A percentile compares a stretch with the other conserved stretches of the same genome.
phyloP scores from a whole-genome alignment of 2,888 invertebrate species.

The Acleris literana region DNA sequence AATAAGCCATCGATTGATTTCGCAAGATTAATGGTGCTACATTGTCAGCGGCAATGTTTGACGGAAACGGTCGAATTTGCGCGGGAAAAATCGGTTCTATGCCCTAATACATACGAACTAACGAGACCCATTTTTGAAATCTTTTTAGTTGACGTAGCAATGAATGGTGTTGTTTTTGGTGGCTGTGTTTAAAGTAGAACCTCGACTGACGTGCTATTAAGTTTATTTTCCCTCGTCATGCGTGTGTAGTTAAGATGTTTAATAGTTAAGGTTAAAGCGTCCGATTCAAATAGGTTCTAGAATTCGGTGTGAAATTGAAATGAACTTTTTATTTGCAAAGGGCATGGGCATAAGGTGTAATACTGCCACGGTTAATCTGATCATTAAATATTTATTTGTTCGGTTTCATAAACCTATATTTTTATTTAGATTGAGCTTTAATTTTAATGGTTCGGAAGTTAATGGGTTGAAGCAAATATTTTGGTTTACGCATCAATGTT shows the following conservation, averaged over 20 bases:
- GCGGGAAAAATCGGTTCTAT: conserved; percentile 71
- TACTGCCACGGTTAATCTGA: conserved; percentile 57
- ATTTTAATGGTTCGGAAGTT: conserved; percentile 48
- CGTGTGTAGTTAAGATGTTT: conserved; percentile 40
- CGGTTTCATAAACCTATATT: conserved; percentile 63
- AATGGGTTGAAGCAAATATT: conserved; percentile 56
- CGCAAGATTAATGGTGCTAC: conserved; percentile 82
- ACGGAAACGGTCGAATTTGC: conserved; percentile 65
- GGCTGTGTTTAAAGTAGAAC: conserved; percentile 43
- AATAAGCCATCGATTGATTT: conserved; percentile 84
- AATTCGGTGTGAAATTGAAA: conserved; percentile 80
- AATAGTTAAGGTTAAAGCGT: conserved; percentile 44
- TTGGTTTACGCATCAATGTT: conserved; percentile 24
- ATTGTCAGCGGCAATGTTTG: conserved; percentile 81
- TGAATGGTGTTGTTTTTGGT: conserved; percentile 65
- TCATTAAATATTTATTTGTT: conserved; percentile 73
- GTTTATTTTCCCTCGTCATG: conserved; percentile 42
- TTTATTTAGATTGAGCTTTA: conserved; percentile 54
- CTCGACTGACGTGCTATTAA: conserved; percentile 40
- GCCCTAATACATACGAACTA: conserved; percentile 58
- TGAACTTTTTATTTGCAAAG: conserved; percentile 63
- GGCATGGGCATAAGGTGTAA: conserved; percentile 52
- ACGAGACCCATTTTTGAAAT: conserved; percentile 63
- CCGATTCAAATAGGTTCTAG: conserved; percentile 72
- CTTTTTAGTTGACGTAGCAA: conserved; percentile 65